Evolutionary conservation across 1,140 invertebrate species (phyloP).

Genomic region (Nephila pilipes): DNA sequence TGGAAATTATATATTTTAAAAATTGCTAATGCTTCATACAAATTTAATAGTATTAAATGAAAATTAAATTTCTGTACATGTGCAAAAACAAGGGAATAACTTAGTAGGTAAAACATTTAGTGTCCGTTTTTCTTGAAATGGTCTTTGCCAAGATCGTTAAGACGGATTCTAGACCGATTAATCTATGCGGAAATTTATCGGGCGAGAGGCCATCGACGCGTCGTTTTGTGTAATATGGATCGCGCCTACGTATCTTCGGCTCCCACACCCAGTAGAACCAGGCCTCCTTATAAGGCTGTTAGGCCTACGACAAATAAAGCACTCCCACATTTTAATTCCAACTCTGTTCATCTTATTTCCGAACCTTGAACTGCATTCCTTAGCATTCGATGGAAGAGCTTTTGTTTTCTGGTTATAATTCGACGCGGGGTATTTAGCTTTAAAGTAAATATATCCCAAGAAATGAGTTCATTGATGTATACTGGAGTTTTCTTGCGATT

Average conservation of each 20-base stretch:
- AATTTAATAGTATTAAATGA: too few species aligned
- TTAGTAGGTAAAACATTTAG: too few species aligned
- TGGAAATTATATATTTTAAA: too few species aligned
- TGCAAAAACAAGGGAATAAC: too few species aligned
- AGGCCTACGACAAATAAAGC: conserved; percentile 58
- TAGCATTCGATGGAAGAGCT: not conserved
- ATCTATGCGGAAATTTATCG: not conserved
- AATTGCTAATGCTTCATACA: too few species aligned
- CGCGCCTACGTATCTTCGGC: conserved; percentile 53
- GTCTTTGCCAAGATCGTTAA: too few species aligned
- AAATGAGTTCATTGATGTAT: too few species aligned
- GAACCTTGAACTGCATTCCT: conserved; percentile 45
- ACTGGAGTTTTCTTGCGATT: too few species aligned
- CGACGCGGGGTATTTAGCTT: too few species aligned
- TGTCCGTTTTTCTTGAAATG: too few species aligned
- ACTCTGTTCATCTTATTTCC: not conserved
- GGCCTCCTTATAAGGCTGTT: conserved; percentile 24
- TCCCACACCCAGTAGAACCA: conserved; percentile 49
- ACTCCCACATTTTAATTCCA: conserved; percentile 69
- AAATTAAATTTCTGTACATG: too few species aligned
- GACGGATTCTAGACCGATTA: not conserved
- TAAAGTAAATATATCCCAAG: too few species aligned
- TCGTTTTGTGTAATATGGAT: conserved; percentile 38
- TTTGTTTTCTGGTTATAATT: not conserved
- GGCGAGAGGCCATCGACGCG: not conserved